Evolutionary conservation across 2,113 vertebrate species (phyloP).

Genomic region (Prietella phreatophila): DNA sequence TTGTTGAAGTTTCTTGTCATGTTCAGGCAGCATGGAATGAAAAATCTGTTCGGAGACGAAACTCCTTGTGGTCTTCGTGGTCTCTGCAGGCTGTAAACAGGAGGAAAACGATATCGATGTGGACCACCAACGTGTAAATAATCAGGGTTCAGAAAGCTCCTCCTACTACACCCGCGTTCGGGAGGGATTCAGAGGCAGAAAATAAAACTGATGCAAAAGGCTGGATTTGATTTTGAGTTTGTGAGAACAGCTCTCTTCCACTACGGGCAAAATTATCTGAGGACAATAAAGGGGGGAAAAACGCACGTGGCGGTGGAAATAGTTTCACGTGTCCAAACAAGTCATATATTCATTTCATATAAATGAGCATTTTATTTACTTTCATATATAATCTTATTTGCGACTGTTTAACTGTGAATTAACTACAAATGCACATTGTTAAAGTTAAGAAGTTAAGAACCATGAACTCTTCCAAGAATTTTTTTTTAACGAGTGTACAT

Average conservation of each 20-base stretch:
- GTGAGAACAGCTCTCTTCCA: background rate
- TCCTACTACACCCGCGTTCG: no score
- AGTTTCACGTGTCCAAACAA: background rate
- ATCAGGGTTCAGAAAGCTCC: background rate
- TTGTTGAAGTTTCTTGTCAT: background rate
- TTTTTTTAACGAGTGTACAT: background rate
- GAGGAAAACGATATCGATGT: background rate
- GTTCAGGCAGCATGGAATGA: background rate
- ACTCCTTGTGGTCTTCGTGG: background rate
- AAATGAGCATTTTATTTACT: no score
- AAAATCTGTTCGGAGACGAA: constrained; percentile 3
- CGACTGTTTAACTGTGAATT: no score
- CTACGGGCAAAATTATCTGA: background rate
- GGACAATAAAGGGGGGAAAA: background rate
- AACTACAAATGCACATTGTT: no score
- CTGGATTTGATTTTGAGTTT: background rate
- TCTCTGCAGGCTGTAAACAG: constrained; percentile 15
- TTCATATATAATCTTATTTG: no score
- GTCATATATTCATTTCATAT: no score
- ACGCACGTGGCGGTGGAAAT: background rate
- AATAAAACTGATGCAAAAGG: background rate
- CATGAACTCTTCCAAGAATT: no score
- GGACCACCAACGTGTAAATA: constrained; percentile 21
- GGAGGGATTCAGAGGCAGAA: background rate
- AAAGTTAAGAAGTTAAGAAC: no score